A percentile compares a stretch with the other conserved stretches of the same genome.
Evolutionary conservation across 2,113 vertebrate genomes (phyloP).

Genomic region (Anoplopoma fimbria): DNA sequence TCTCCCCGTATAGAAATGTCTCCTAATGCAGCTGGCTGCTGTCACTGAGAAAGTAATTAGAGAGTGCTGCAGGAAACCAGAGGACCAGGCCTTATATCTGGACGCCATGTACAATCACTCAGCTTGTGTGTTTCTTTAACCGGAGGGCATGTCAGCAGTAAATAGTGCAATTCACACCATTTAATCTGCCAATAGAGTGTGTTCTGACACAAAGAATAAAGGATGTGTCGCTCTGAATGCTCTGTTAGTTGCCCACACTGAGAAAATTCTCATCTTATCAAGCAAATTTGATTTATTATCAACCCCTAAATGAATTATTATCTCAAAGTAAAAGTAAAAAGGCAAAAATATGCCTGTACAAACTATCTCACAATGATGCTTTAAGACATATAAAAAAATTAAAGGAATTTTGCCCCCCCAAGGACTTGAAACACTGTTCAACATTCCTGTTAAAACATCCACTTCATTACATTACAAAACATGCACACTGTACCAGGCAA

Average conservation of each 20-base stretch:
- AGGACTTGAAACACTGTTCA: background rate
- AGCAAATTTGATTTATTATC: background rate
- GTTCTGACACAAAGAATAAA: background rate
- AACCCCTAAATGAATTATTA: background rate
- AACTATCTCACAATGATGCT: background rate
- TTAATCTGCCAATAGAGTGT: background rate
- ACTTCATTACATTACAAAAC: background rate
- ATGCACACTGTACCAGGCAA: background rate
- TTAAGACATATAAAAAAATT: background rate
- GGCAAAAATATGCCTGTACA: background rate
- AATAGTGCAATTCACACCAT: background rate
- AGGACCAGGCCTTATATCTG: slow-evolving; percentile 20
- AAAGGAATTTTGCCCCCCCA: background rate
- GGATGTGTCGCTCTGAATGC: background rate
- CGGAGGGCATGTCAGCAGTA: background rate
- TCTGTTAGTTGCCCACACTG: no score
- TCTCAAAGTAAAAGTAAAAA: background rate
- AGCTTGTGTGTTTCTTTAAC: slow-evolving; percentile 10
- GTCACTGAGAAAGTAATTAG: slow-evolving; percentile 58
- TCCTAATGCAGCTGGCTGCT: slow-evolving; percentile 33
- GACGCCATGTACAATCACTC: background rate
- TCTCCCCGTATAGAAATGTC: slow-evolving; percentile 3
- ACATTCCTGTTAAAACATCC: background rate
- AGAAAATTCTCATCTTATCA: background rate
- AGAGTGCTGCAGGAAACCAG: slow-evolving; percentile 39